A percentile compares a stretch with the other conserved stretches of the same genome.
phyloP scores from a whole-genome alignment of 1,140 invertebrate genomes.

The Drosophila takahashii region DNA sequence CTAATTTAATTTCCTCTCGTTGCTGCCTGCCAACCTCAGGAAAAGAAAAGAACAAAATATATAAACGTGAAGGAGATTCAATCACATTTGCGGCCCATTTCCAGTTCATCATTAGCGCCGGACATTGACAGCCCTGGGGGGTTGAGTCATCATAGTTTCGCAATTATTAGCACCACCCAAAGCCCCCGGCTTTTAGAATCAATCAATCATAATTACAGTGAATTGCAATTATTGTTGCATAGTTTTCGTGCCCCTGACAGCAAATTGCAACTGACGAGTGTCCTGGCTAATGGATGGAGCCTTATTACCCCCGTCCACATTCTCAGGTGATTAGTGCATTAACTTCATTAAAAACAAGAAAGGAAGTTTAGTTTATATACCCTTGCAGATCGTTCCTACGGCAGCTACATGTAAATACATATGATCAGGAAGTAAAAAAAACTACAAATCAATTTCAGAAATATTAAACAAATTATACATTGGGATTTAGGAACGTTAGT shows the following conservation, averaged over 20 bases:
- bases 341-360: neutral
- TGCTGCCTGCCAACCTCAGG: conserved; percentile 57
- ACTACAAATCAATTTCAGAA: too few species aligned
- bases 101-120: conserved; percentile 75
- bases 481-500: too few species aligned
- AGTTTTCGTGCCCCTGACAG: conserved; percentile 35
- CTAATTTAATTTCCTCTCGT: conserved; percentile 70
- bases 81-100: conserved; percentile 66
- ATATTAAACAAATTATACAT: too few species aligned
- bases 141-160: conserved; percentile 59
- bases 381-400: too few species aligned
- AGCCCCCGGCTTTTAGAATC: conserved; percentile 17
- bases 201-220: conserved; percentile 82
- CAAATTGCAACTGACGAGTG: conserved; percentile 61
- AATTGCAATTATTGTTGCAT: conserved; percentile 82
- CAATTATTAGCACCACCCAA: conserved; percentile 44
- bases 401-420: too few species aligned
- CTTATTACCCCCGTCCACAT: neutral
- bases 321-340: conserved; percentile 16
- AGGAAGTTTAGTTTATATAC: too few species aligned
- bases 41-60: neutral
- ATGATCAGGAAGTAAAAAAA: too few species aligned
- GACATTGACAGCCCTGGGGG: conserved; percentile 68
- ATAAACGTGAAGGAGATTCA: conserved; percentile 20
- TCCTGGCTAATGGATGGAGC: conserved; percentile 46